Evolutionary conservation across 92 coral and sea anemone genomes (phyloP).

Genomic region (Metridium senile): DNA sequence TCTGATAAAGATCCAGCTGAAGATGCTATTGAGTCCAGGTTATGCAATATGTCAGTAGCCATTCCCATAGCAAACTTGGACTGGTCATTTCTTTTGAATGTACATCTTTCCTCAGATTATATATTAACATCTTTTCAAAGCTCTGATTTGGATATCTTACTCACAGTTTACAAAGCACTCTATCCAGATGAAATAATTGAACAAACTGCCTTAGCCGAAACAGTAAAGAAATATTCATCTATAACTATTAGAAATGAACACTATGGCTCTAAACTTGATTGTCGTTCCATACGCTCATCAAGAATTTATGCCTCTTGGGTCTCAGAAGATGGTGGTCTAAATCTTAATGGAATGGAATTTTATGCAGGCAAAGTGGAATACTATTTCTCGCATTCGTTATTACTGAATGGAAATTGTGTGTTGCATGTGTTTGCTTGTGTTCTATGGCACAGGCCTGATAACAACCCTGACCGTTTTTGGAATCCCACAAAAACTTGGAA

Average conservation of each 20-base stretch:
- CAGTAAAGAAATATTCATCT: slow-evolving; percentile 42
- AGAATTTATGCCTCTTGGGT: slow-evolving; percentile 20
- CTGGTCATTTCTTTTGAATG: slow-evolving; percentile 19
- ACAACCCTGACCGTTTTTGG: slow-evolving; percentile 40
- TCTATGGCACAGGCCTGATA: slow-evolving; percentile 48
- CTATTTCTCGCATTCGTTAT: slow-evolving; percentile 24
- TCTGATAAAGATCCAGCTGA: neutral
- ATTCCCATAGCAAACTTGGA: neutral
- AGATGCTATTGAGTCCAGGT: neutral
- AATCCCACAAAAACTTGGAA: slow-evolving; percentile 47
- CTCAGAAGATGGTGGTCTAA: neutral
- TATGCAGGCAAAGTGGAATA: slow-evolving; percentile 25
- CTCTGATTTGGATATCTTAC: slow-evolving; percentile 3
- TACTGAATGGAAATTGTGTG: slow-evolving; percentile 15
- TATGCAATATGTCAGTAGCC: neutral
- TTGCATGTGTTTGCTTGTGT: slow-evolving; percentile 64
- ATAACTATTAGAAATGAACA: slow-evolving; percentile 32
- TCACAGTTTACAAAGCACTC: slow-evolving; percentile 10
- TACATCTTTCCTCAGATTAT: slow-evolving; percentile 9
- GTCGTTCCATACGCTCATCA: slow-evolving; percentile 16
- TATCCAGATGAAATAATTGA: slow-evolving; percentile 24
- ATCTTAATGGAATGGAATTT: neutral
- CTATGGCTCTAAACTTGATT: slow-evolving; percentile 27
- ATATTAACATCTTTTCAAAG: neutral
- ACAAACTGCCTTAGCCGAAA: slow-evolving; percentile 11